phyloP scores from a whole-genome alignment of 1,140 invertebrate species.

The Drosophila pruinosa region DNA sequence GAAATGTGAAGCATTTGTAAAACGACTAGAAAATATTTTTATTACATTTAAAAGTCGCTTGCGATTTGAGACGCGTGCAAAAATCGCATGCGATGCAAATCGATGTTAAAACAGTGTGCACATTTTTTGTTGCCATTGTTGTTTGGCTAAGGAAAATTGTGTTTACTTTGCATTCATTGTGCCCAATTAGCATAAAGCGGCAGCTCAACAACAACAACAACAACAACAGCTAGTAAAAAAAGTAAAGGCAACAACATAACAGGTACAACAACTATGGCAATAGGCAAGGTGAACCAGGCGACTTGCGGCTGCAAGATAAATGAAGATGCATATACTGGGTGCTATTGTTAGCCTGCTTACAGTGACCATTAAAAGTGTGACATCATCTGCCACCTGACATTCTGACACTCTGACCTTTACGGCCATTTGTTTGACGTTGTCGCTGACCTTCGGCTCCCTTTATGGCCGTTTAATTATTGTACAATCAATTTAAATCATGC shows the following conservation, averaged over 20 bases:
- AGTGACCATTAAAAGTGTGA: conserved; percentile 54
- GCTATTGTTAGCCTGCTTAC: conserved; percentile 61
- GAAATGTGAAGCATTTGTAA: conserved; percentile 14
- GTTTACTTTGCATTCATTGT: conserved; percentile 57
- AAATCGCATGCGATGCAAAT: conserved; percentile 38
- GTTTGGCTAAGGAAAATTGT: conserved; percentile 48
- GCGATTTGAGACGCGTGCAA: conserved; percentile 30
- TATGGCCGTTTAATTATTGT: conserved; percentile 56
- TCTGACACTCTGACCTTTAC: conserved; percentile 73
- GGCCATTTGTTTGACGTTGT: conserved; percentile 33
- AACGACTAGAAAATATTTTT: not conserved
- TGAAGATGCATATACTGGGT: conserved; percentile 58
- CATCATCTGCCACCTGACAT: conserved; percentile 56
- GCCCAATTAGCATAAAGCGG: conserved; percentile 68
- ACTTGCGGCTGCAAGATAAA: conserved; percentile 69
- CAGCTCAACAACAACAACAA: conserved; percentile 21
- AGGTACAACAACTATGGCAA: conserved; percentile 30
- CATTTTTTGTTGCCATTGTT: conserved; percentile 55
- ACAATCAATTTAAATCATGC: conserved; percentile 31
- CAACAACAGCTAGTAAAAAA: no score
- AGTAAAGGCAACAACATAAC: no score
- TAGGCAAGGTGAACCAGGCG: conserved; percentile 62
- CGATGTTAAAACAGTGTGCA: conserved; percentile 63
- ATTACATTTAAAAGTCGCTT: not conserved
- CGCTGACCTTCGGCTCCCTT: conserved; percentile 56